These are phyloP conservation scores for Pseudorhombus dupliciocellatus DNA, from an alignment of 2,113 vertebrate genomes.

Conservation along the genomic window DNA sequence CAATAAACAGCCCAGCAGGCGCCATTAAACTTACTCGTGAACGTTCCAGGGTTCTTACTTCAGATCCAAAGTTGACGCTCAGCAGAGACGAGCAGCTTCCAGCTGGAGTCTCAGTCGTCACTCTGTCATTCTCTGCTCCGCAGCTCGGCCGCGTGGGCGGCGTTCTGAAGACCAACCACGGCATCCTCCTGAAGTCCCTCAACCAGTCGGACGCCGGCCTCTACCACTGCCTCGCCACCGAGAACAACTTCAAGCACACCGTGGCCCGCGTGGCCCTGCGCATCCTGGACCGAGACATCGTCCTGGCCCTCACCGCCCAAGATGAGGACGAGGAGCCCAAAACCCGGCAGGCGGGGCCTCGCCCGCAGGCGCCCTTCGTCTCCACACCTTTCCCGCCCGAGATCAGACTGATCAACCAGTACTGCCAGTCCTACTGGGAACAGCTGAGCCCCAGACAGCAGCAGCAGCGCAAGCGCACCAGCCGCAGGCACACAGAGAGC, in stretches of 20 bases:
- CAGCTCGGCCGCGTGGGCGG: slow-evolving; percentile 79
- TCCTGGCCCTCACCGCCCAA: slow-evolving; percentile 80
- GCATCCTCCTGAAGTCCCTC: slow-evolving; percentile 84
- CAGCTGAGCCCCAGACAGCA: slow-evolving; percentile 70
- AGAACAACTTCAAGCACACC: slow-evolving; percentile 87
- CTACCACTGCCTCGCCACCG: slow-evolving; percentile 86
- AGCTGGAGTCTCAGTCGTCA: too few species aligned
- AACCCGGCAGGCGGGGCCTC: slow-evolving; percentile 26
- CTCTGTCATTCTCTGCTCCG: not conserved
- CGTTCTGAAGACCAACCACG: slow-evolving; percentile 82
- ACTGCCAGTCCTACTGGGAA: slow-evolving; percentile 84
- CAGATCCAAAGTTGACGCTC: not conserved
- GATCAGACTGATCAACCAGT: slow-evolving; percentile 81
- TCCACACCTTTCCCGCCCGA: slow-evolving; percentile 73
- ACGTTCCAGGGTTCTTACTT: not conserved
- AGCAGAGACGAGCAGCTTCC: not conserved
- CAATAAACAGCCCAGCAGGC: not conserved
- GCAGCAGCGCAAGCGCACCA: slow-evolving; percentile 75
- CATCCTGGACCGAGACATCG: slow-evolving; percentile 83
- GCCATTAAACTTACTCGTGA: not conserved
- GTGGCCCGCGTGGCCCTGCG: slow-evolving; percentile 81
- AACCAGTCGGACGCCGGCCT: slow-evolving; percentile 80
- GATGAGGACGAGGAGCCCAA: slow-evolving; percentile 71
- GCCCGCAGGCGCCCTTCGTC: slow-evolving; percentile 19
- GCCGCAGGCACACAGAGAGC: slow-evolving; percentile 79